Percentiles rank a stretch among this genome's conserved stretches.
Evolutionary conservation across 2,888 invertebrate species (phyloP).

Genomic region (Polydrusus pterygomalis): DNA sequence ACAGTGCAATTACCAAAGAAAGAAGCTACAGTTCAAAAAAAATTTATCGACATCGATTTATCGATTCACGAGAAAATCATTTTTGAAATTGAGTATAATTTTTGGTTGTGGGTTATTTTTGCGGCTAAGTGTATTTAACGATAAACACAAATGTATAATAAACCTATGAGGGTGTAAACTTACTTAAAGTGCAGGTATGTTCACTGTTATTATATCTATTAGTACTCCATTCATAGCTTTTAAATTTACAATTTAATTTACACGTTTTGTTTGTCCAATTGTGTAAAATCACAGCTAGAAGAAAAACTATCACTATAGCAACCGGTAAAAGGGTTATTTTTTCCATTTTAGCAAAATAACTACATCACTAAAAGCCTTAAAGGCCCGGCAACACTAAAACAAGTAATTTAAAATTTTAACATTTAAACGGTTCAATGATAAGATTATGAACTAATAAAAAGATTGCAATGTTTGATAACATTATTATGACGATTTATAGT

Average conservation of each 20-base stretch:
- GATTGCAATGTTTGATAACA: conserved; percentile 17
- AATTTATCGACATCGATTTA: too few species aligned
- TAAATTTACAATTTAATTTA: not conserved
- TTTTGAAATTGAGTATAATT: too few species aligned
- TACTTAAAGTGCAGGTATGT: not conserved
- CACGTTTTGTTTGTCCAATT: not conserved
- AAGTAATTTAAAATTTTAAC: not conserved
- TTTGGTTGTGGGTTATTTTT: too few species aligned
- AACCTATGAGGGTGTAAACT: not conserved
- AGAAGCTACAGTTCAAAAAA: too few species aligned
- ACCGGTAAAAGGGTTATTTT: conserved; percentile 19
- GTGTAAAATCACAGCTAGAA: conserved; percentile 2
- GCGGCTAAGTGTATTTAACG: too few species aligned
- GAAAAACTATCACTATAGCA: conserved; percentile 15
- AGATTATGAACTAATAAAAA: conserved; percentile 8
- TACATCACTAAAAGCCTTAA: not conserved
- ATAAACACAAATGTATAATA: too few species aligned
- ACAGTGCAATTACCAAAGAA: too few species aligned
- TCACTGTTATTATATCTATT: not conserved
- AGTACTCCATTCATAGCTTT: not conserved
- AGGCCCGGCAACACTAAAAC: not conserved
- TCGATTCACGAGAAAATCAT: too few species aligned
- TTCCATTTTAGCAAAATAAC: conserved; percentile 22
- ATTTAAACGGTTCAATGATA: conserved; percentile 25
- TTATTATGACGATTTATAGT: not conserved